Conservation (phyloP, 2,797 vertebrate genomes). For the Danio choprae region DNA sequence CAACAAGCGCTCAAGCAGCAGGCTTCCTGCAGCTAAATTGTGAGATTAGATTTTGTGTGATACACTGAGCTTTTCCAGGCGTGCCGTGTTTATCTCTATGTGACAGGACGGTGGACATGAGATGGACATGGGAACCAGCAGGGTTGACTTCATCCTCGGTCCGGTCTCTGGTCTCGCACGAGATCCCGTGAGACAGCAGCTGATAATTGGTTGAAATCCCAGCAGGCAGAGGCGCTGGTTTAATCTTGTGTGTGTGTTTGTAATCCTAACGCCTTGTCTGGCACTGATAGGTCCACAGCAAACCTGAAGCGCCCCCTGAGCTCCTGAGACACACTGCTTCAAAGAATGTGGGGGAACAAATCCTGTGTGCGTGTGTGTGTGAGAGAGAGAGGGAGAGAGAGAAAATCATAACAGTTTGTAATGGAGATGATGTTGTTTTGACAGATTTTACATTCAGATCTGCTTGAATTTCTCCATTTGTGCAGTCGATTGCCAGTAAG, state of each 20-base stretch:
- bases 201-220: conserved; percentile 82
- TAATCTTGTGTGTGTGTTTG: conserved; percentile 77
- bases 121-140: conserved; percentile 69
- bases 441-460: conserved; percentile 6
- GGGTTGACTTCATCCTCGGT: conserved; percentile 20
- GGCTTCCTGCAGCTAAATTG: conserved; percentile 62
- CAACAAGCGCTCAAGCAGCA: conserved; percentile 65
- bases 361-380: conserved; percentile 22
- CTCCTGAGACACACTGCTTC: conserved; percentile 65
- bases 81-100: conserved; percentile 77
- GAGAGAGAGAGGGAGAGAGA: conserved; percentile 24
- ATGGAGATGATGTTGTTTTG: conserved; percentile 18
- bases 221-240: conserved; percentile 73
- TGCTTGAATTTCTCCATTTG: conserved; percentile 21
- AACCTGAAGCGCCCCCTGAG: conserved; percentile 70
- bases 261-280: conserved; percentile 78
- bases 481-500: conserved; percentile 12
- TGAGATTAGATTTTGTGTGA: conserved; percentile 69
- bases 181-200: conserved; percentile 68
- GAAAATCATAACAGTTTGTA: conserved; percentile 34
- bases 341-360: conserved; percentile 62
- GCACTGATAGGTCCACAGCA: conserved; percentile 69
- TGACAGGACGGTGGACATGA: conserved; percentile 69
- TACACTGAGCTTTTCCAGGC: conserved; percentile 65
- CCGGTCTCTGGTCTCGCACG: conserved; percentile 55